Evolutionary conservation across 37 sponge, comb jelly and placozoan species (phyloP).

Genomic region (Crambe crambe): DNA sequence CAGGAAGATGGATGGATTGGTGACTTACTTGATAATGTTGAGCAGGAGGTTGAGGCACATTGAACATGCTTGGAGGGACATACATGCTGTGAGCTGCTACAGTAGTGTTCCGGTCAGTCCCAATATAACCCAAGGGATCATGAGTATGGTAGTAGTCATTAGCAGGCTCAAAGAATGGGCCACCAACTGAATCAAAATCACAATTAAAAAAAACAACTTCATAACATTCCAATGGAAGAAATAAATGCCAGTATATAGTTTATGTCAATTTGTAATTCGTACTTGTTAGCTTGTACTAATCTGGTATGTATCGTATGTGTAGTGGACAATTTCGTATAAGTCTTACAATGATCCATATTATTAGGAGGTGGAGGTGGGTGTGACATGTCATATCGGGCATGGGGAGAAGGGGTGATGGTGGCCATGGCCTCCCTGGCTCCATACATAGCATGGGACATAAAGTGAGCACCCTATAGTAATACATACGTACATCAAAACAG

Average conservation of each 20-base stretch:
- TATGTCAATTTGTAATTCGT: no score
- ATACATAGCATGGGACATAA: conserved; percentile 85
- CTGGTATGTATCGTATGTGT: not conserved
- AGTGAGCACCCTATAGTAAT: conserved; percentile 75
- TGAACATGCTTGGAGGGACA: conserved; percentile 90
- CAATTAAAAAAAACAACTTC: no score
- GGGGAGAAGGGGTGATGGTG: not conserved
- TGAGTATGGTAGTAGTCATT: conserved; percentile 88
- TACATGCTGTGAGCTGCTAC: conserved; percentile 81
- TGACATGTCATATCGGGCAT: conserved; percentile 4
- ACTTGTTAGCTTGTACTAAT: no score
- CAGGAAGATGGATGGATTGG: not conserved
- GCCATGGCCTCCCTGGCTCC: conserved; percentile 62
- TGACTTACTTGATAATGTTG: conserved; percentile 34
- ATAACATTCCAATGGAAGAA: no score
- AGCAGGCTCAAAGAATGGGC: conserved; percentile 19
- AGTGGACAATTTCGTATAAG: not conserved
- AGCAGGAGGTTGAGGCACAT: conserved; percentile 73
- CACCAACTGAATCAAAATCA: conserved; percentile 5
- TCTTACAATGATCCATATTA: conserved; percentile 14
- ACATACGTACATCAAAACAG: not conserved
- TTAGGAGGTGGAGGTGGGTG: conserved; percentile 3
- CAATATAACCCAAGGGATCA: conserved; percentile 89
- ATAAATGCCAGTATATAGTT: no score
- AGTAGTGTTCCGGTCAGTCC: conserved; percentile 61